phyloP scores from a whole-genome alignment of 2,888 invertebrate genomes.

The Pachycephus smyrnensis region DNA sequence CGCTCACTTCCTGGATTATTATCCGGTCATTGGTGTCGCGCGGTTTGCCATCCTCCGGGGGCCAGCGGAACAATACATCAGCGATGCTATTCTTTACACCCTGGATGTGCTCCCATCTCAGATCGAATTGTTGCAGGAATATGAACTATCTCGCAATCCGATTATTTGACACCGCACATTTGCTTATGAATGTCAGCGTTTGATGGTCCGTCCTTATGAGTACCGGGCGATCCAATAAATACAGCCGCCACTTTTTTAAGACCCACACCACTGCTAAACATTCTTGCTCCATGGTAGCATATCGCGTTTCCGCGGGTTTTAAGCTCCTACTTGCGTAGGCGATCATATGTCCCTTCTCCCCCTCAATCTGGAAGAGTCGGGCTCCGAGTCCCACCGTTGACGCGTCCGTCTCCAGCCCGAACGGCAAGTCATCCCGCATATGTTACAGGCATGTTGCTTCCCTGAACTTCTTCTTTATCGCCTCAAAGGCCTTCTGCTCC shows the following conservation, averaged over 20 bases:
- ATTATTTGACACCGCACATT: conserved; percentile 16
- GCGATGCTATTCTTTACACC: conserved; percentile 24
- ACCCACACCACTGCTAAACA: conserved; percentile 12
- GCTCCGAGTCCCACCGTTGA: conserved; percentile 16
- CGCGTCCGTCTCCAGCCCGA: conserved; percentile 16
- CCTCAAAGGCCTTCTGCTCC: conserved; percentile 12
- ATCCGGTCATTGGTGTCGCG: no score
- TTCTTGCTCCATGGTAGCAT: conserved; percentile 15
- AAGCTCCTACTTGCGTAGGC: conserved; percentile 11
- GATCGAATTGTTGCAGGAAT: conserved; percentile 25
- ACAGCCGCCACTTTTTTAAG: conserved; percentile 13
- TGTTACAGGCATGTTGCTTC: background rate
- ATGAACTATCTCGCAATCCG: conserved; percentile 26
- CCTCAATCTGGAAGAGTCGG: conserved; percentile 10
- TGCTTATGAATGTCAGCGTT: conserved; percentile 26
- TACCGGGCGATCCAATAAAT: conserved; percentile 1
- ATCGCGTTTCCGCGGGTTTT: conserved; percentile 8
- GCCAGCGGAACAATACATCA: conserved; percentile 19
- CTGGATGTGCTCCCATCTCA: conserved; percentile 15
- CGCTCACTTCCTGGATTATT: background rate
- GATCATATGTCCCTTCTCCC: conserved; percentile 11
- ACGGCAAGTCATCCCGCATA: background rate
- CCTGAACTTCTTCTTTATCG: conserved; percentile 9
- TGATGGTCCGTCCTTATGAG: conserved; percentile 27
- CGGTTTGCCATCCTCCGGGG: background rate